Evolutionary conservation across 1,140 invertebrate species (phyloP), one percentile per base, ranked within the genome.

Genomic region (Dryas iulia): DNA sequence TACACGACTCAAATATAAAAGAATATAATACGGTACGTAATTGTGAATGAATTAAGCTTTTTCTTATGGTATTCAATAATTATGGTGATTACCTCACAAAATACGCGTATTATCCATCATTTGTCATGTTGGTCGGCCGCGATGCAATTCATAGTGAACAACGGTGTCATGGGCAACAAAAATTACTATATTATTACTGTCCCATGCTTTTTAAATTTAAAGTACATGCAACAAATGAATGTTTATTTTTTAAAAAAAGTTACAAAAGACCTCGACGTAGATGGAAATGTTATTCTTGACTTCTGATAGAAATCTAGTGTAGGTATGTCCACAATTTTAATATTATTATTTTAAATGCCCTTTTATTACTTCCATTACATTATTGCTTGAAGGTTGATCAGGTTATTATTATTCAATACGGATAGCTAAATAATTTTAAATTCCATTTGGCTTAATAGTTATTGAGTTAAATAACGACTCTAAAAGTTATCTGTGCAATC

Each of bases 131-230:
- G 3, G 25, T 57, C 6, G 28, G 58, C 30, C 23, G 58, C 12
- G 28, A 31, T 21, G 57, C 71, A 70, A 66, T 71, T 47, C 39
- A 57, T 59, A 61, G 52, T 78, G 74, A 69, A 67, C 76, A 82
- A 72, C 66, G 63, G 73, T 82, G 82, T 82, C 82, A 84, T 61
- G 80, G 82, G 69, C 75, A 64, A 47, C 71, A 70, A 71, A 71
- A 74, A 77, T 72, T 26, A 63, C 39, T 47, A n/a, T 47, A 1
- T 21, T 47, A 47, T 47, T 47, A 21, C 6, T 39, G 7, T 39
- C 14, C 6, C 35, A 39, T 39, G 6, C 4, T 39, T 39, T 18
- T 39, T 14, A n/a, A 14, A 39, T 39, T 18, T 39, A 39, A 18
- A 14, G 7, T 18, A 1, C 14, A 39, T 39, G 18, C 0, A 35